phyloP scores from a whole-genome alignment of 1,140 invertebrate genomes.

The Drusus annulatus region DNA sequence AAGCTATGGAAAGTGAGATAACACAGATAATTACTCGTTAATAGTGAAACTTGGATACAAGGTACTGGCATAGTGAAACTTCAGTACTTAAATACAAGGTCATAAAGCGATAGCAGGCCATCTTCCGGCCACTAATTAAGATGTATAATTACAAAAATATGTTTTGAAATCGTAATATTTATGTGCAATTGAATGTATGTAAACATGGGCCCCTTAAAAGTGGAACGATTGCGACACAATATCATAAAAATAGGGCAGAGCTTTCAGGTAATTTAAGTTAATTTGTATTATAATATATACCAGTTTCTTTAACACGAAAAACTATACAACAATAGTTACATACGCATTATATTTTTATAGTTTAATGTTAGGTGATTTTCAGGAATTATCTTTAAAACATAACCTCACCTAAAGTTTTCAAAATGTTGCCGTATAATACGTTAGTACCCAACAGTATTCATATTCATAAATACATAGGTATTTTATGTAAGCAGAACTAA shows the following conservation, averaged over 20 bases:
- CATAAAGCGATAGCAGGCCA: conserved; percentile 30
- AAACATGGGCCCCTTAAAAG: not conserved
- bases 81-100: conserved; percentile 47
- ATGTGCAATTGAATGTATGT: conserved; percentile 13
- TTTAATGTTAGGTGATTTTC: too few species aligned
- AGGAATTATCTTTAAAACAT: too few species aligned
- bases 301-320: too few species aligned
- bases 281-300: too few species aligned
- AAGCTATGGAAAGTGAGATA: conserved; percentile 42
- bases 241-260: not conserved
- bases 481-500: too few species aligned
- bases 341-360: too few species aligned
- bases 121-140: conserved; percentile 56
- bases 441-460: too few species aligned
- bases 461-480: too few species aligned
- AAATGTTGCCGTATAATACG: too few species aligned
- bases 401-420: too few species aligned
- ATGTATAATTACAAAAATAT: conserved; percentile 48
- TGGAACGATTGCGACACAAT: not conserved
- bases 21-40: not conserved
- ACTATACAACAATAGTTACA: too few species aligned
- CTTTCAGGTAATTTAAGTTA: not conserved
- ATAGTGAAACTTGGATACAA: conserved; percentile 43
- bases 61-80: not conserved
- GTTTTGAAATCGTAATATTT: conserved; percentile 26